phyloP scores from a whole-genome alignment of 2,888 invertebrate species.

The Candidula unifasciata region DNA sequence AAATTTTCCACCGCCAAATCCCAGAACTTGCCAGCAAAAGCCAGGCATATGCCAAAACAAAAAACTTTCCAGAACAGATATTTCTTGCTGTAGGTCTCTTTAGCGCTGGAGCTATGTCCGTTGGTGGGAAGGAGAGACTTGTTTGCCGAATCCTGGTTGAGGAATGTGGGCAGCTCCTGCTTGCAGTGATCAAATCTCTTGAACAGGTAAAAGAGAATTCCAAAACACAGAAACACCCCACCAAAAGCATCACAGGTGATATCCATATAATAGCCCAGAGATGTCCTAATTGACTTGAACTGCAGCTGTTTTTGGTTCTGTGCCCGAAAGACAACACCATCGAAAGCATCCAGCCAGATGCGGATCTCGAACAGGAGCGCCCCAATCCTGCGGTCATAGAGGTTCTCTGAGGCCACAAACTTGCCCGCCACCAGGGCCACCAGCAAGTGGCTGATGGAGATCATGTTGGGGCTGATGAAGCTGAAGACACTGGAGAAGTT shows the following conservation, averaged over 20 bases:
- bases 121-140: constrained; percentile 48
- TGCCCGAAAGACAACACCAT: constrained; percentile 90
- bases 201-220: constrained; percentile 51
- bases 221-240: constrained; percentile 53
- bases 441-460: constrained; percentile 80
- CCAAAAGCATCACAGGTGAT: constrained; percentile 51
- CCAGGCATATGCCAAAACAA: constrained; percentile 65
- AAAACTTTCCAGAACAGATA: constrained; percentile 66
- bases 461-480: constrained; percentile 88
- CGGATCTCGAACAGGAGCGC: constrained; percentile 88
- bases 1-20: constrained; percentile 64
- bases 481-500: constrained; percentile 81
- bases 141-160: constrained; percentile 32
- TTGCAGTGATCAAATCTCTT: constrained; percentile 51
- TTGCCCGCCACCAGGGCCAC: constrained; percentile 38
- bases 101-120: constrained; percentile 43
- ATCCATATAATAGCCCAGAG: constrained; percentile 54
- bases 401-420: constrained; percentile 46
- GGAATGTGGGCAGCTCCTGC: constrained; percentile 48
- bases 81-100: constrained; percentile 59
- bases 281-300: constrained; percentile 48
- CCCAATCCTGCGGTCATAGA: constrained; percentile 81
- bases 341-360: constrained; percentile 90
- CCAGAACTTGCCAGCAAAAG: constrained; percentile 67
- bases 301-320: constrained; percentile 74